Evolutionary conservation across 2,797 vertebrate genomes (phyloP).

Genomic region (Lagocephalus sceleratus): DNA sequence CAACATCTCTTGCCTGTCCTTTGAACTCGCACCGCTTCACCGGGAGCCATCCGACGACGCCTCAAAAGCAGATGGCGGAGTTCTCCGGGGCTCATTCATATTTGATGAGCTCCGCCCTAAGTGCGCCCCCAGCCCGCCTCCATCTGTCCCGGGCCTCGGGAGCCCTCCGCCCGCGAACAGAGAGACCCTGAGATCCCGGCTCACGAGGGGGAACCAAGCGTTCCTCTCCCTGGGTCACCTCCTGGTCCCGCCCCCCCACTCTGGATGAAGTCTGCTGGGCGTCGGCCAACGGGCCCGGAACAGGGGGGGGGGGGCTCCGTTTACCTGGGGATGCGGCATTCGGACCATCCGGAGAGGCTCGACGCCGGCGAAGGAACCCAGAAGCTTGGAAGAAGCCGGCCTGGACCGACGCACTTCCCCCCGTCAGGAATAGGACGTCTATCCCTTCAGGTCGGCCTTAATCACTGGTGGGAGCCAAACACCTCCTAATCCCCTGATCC

Average conservation of each 20-base stretch:
- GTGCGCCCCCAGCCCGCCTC: constrained; percentile 35
- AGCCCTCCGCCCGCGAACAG: constrained; percentile 27
- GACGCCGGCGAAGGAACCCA: not conserved
- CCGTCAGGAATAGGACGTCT: constrained; percentile 49
- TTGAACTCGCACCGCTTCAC: not conserved
- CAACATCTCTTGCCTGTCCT: not conserved
- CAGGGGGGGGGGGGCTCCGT: too few species aligned
- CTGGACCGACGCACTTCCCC: constrained; percentile 27
- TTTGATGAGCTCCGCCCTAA: constrained; percentile 59
- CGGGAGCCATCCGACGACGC: constrained; percentile 3
- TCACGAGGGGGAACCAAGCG: constrained; percentile 2
- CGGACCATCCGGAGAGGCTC: too few species aligned
- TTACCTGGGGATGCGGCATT: not conserved
- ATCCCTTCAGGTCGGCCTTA: constrained; percentile 58
- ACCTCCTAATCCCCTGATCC: constrained; percentile 64
- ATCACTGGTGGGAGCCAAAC: constrained; percentile 47
- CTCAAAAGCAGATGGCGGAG: constrained; percentile 53
- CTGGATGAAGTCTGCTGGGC: constrained; percentile 19
- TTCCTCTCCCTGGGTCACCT: too few species aligned
- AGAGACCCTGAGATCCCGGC: too few species aligned
- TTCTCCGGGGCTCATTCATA: constrained; percentile 58
- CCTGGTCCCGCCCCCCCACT: constrained; percentile 14
- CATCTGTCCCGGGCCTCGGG: constrained; percentile 50
- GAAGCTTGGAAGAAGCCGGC: constrained; percentile 2
- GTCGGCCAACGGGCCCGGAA: too few species aligned